phyloP scores from a whole-genome alignment of 2,797 vertebrate genomes.

The Cynopterus sphinx region DNA sequence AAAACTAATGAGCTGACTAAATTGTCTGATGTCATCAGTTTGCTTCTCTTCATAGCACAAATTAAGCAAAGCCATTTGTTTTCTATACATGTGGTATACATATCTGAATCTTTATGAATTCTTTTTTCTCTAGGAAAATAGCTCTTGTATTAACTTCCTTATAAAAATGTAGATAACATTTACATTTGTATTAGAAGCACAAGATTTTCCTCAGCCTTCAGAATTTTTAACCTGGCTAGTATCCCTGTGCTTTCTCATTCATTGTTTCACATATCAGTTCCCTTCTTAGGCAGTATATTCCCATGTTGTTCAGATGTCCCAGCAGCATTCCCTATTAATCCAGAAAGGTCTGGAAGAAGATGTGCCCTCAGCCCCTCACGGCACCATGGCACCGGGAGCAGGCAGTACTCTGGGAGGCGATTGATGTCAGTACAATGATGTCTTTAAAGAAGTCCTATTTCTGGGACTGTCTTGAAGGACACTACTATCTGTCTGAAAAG shows the following conservation, averaged over 20 bases:
- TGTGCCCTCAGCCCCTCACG: rapidly evolving
- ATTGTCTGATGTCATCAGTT: background rate
- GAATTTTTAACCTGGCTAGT: background rate
- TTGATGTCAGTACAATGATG: rapidly evolving
- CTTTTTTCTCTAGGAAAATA: background rate
- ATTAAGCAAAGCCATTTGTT: background rate
- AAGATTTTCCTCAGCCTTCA: background rate
- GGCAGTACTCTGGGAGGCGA: background rate
- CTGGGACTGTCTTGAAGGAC: background rate
- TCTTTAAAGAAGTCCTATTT: background rate
- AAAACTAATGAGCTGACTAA: no score
- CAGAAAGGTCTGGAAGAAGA: background rate
- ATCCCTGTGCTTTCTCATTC: background rate
- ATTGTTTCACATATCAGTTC: background rate
- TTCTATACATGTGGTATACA: background rate
- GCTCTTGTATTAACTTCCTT: background rate
- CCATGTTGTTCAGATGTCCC: background rate
- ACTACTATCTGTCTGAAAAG: background rate
- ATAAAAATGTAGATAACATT: background rate
- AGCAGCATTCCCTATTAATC: background rate
- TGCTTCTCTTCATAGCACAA: background rate
- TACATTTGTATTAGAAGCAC: background rate
- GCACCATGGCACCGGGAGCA: background rate
- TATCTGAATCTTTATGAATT: background rate
- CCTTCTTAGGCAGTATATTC: background rate